These are phyloP conservation scores for Platycercus adscitus DNA, from an alignment of 2,113 vertebrate species.

Conservation along the genomic window DNA sequence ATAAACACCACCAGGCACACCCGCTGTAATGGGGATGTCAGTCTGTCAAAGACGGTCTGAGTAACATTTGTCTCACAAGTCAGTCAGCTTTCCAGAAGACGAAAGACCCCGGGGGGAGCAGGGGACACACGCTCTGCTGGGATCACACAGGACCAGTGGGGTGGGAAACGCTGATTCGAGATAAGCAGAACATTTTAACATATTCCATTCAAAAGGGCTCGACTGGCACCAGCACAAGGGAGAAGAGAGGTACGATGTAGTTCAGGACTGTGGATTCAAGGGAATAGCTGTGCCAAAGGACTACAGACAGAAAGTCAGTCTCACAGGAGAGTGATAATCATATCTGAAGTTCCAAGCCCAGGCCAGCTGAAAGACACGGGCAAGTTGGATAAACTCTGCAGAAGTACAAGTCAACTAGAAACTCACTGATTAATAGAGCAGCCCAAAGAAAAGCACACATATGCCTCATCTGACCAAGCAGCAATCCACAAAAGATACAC, in stretches of 20 bases:
- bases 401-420: not conserved
- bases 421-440: not conserved
- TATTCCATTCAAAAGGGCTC: not conserved
- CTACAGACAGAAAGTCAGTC: not conserved
- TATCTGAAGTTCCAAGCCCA: not conserved
- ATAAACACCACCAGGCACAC: not conserved
- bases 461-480: not conserved
- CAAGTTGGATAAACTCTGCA: not conserved
- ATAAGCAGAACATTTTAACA: not conserved
- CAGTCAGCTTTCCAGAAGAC: not conserved
- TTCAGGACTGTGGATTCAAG: not conserved
- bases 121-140: rapidly evolving
- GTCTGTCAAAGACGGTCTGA: not conserved
- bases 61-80: rapidly evolving
- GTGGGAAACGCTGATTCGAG: rapidly evolving
- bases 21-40: not conserved
- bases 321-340: not conserved
- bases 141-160: not conserved
- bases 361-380: not conserved
- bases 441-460: not conserved
- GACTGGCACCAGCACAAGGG: not conserved
- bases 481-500: rapidly evolving
- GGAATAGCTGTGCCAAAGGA: not conserved
- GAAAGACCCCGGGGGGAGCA: rapidly evolving
- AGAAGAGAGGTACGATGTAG: not conserved